Base-by-base conservation (phyloP, 2,113 vertebrate species). In the Rhizomys pruinosus region DNA sequence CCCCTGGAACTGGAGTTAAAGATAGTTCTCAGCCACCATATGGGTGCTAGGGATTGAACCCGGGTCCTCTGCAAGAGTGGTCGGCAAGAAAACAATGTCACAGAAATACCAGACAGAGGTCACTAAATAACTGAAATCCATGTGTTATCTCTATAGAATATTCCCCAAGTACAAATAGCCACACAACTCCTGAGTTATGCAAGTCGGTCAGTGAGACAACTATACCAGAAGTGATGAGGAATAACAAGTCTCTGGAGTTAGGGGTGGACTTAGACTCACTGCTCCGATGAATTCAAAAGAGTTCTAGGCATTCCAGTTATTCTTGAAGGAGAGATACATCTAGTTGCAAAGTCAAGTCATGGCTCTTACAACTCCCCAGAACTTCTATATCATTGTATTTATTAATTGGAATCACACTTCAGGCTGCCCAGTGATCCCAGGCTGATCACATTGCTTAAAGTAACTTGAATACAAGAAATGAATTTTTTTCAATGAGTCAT, bases 31-130 rank as follows among this genome's bases (percentile, higher is more conserved):
- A n/a, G n/a, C n/a, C n/a, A n/a, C n/a, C n/a, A n/a, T n/a, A n/a
- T n/a, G n/a, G n/a, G n/a, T n/a, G n/a, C n/a, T n/a, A n/a, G n/a
- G n/a, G n/a, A n/a, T n/a, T n/a, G n/a, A n/a, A n/a, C n/a, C n/a
- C n/a, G n/a, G n/a, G n/a, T n/a, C n/a, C n/a, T n/a, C n/a, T n/a
- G n/a, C n/a, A n/a, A n/a, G n/a, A n/a, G n/a, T n/a, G n/a, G n/a
- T n/a, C n/a, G n/a, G n/a, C n/a, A n/a, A n/a, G 90, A 91, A 90
- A 44, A 37, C 74, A 96, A 97, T 96, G 64, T 76, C 47, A 71
- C 87, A 94, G 94, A 94, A 95, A 94, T 37, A 97, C 89, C 84
- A 97, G 97, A 96, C 64, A 95, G 80, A n/a, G 59, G 74, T 91
- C 92, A 79, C 85, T 79, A 95, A 95, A 95, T 89, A 95, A 80